These are phyloP conservation scores for Leptoteleia sp. DNA, from an alignment of 1,140 invertebrate species.

Conservation along the genomic window DNA sequence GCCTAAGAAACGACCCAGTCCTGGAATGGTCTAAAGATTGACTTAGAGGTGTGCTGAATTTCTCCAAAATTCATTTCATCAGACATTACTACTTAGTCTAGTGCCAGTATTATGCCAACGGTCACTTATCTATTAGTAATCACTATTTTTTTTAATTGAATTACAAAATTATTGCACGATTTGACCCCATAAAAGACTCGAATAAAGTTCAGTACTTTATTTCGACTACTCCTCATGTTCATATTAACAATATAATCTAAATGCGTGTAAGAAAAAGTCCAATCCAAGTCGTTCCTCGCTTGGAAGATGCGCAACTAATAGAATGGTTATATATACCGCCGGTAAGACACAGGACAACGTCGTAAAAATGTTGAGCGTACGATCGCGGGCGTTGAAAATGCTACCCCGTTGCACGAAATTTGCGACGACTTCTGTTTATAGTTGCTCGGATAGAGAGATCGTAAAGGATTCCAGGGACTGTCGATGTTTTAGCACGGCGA, in stretches of 20 bases:
- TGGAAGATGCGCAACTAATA: conserved; percentile 37
- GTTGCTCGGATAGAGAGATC: conserved; percentile 30
- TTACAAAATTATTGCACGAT: no score
- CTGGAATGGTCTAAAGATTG: no score
- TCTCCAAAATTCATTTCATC: no score
- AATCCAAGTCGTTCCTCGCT: conserved; percentile 11
- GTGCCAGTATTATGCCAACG: no score
- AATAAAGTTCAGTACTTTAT: conserved; percentile 30
- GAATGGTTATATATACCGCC: no score
- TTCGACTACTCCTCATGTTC: conserved; percentile 20
- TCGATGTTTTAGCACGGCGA: conserved; percentile 11
- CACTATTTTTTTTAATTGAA: no score
- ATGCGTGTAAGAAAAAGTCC: not conserved
- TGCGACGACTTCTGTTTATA: conserved; percentile 47
- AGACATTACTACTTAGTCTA: no score
- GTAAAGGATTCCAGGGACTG: conserved; percentile 28
- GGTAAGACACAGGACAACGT: no score
- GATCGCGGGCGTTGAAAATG: conserved; percentile 57
- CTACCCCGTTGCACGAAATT: conserved; percentile 37
- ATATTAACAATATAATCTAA: conserved; percentile 17
- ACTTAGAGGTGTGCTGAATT: no score
- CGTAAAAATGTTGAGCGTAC: conserved; percentile 49
- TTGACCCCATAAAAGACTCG: no score
- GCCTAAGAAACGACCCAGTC: no score
- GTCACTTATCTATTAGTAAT: no score